Base-by-base conservation (phyloP, 2,797 vertebrate genomes). In the Stomatorhinus walkeri region DNA sequence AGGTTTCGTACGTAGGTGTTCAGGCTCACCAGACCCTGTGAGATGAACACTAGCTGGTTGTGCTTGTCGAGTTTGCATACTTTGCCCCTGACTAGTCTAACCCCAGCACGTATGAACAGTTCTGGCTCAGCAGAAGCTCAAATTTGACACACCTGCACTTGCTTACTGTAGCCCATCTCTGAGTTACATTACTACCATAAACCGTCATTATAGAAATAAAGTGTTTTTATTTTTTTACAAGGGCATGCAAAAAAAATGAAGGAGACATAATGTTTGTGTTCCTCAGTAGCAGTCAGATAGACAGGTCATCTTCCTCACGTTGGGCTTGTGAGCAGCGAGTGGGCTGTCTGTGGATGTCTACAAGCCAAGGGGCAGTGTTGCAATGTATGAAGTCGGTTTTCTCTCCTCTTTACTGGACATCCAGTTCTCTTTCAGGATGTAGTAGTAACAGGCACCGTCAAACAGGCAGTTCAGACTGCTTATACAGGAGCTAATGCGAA, bases 371-470 rank as follows among this genome's bases (percentile, higher is more conserved):
- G 10, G 8, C 8, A 56, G 9, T 1, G 2, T 7, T 4, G 28
- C 28, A 1, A 10, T 88, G 87, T 2, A 48, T 64, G 32, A 85
- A 85, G 9, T 19, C 0, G 2, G 6, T 48, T 22, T 16, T 28
- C 9, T 19, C 40, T 48, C 52, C 40, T 61, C 19, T 52, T 84
- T 88, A 3, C 7, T 61, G 52, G 68, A 88, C 28, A 90, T 87
- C 89, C 91, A 89, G 89, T 91, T 92, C 88, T 93, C 92, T 52
- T 91, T 92, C 28, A 93, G 84, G 24, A 93, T 91, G 1, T 94
- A 93, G 87, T 95, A 96, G 91, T 96, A 96, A 28, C 93, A 95
- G 19, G 94, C 83, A 10, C 93, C 94, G 89, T 96, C 95, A n/a
- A 92, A 91, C 28, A 92, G 32, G 84, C 92, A 93, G 90, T 94